Conservation (phyloP, 2,888 invertebrate genomes). For the Lypha dubia region DNA sequence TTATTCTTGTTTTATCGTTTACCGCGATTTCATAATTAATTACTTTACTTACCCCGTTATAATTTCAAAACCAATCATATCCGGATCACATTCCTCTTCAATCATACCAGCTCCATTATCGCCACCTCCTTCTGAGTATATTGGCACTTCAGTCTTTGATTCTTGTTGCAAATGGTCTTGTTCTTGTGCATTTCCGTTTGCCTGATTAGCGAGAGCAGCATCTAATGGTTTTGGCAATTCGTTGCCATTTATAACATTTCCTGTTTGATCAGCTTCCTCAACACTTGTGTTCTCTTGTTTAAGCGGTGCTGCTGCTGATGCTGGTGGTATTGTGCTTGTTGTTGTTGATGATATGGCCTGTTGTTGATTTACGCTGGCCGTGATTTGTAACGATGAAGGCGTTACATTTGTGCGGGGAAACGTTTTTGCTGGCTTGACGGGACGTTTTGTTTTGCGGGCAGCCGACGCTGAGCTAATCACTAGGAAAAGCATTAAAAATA, state of each 20-base stretch:
- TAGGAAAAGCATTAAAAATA: constrained; percentile 80
- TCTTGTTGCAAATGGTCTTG: constrained; percentile 75
- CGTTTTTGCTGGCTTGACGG: constrained; percentile 82
- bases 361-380: constrained; percentile 58
- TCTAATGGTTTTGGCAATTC: constrained; percentile 81
- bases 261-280: constrained; percentile 74
- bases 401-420: constrained; percentile 82
- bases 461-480: constrained; percentile 80
- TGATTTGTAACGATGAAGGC: constrained; percentile 76
- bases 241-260: constrained; percentile 76
- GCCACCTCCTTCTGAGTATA: constrained; percentile 66
- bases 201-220: constrained; percentile 66
- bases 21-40: constrained; percentile 42
- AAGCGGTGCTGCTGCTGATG: constrained; percentile 58
- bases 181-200: constrained; percentile 62
- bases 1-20: not conserved
- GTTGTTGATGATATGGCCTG: constrained; percentile 60
- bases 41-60: constrained; percentile 89
- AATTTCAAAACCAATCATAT: constrained; percentile 96
- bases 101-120: constrained; percentile 71
- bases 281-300: constrained; percentile 71
- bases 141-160: constrained; percentile 79
- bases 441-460: constrained; percentile 82
- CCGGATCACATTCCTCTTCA: constrained; percentile 92
- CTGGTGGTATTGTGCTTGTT: constrained; percentile 62